Base-by-base conservation (phyloP, 2,797 vertebrate genomes). In the Morelia viridis region DNA sequence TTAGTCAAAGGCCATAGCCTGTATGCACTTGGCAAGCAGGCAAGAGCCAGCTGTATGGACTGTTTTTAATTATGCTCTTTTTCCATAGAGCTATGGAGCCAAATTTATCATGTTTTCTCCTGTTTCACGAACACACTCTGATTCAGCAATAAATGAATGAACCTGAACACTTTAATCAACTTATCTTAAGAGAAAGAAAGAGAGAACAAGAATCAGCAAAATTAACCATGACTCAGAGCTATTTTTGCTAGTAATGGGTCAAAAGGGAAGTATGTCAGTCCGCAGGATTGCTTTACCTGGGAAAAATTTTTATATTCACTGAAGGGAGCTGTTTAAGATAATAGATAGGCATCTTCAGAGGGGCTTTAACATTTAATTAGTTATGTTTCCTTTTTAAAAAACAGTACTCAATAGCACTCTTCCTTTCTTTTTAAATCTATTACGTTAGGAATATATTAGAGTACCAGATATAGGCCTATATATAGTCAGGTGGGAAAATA, bases 11-110 rank as follows among this genome's bases (percentile, higher is more conserved):
- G 76, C 58, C 89, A 53, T 6, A 88, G 35, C 88, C 87, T 95
- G 94, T 95, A 89, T n/a, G 11, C 35, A 94, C 83, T 65, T 58
- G 92, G 87, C 85, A 92, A 64, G 93, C 85, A 95, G 71, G 68
- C 92, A 88, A 35, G 24, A 93, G 91, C 35, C 92, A 96, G 94
- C 88, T 95, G 91, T 93, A 94, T 60, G 92, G 58, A 80, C 94
- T 97, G 97, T 83, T 97, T 98, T 96, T 96, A 95, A 97, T 97
- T 96, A 97, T 95, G 93, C 87, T 90, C 92, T 89, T 95, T 91
- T 92, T 92, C 91, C 85, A 89, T 91, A 95, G 0, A 62, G 92
- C 95, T 94, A 94, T 92, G 93, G 90, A 94, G 94, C 92, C 85
- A 50, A 64, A 90, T 95, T 97, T 95, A 93, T 91, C 94, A 92